Evolutionary conservation across 1,140 invertebrate species (phyloP), one percentile per base, ranked within the genome.

Genomic region (Microvelia longipes): DNA sequence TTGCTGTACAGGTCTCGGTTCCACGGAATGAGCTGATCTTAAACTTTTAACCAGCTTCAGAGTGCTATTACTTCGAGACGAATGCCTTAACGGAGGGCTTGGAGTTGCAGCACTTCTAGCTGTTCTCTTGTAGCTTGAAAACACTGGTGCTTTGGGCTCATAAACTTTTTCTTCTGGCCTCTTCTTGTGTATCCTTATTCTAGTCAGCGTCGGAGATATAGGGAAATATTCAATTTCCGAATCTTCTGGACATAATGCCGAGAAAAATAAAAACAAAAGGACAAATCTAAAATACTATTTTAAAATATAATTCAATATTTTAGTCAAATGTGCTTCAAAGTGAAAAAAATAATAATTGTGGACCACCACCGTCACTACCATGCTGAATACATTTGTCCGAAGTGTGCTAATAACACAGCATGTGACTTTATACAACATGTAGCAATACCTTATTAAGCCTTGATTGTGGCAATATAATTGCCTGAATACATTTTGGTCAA

Each of bases 201-300:
- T 86, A 71, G 88, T 91, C 75, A 91, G 79, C 69, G 88, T 90
- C 50, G 89, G 84, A 69, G 89, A 88, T 73, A 91, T 88, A 74
- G 90, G 89, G 79, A 90, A 89, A 80, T 90, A 91, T 81, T 91
- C 88, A 74, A 90, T 85, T 80, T 86, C 85, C 67, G 85, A 79
- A 28, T 75, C 72, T 65, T 75, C 74, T 73, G 71, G 15, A 35
- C 30, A 27, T 28, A 28, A 30, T 66, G 29, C 35, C 35, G 35
- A 50, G 35, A 50, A 69, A 66, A 71, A 75, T 70, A 74, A 72
- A 28, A 72, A 65, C 68, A 19, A 50, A 50, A 50, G 71, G 35
- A 1, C 28, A 72, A 67, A 70, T 50, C 5, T 50, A 50, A 50
- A 11, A 50, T 50, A 50, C 19, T 50, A 50, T 50, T 50, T 50